Conservation (phyloP, 2,113 vertebrate genomes). For the Heteronetta atricapilla region DNA sequence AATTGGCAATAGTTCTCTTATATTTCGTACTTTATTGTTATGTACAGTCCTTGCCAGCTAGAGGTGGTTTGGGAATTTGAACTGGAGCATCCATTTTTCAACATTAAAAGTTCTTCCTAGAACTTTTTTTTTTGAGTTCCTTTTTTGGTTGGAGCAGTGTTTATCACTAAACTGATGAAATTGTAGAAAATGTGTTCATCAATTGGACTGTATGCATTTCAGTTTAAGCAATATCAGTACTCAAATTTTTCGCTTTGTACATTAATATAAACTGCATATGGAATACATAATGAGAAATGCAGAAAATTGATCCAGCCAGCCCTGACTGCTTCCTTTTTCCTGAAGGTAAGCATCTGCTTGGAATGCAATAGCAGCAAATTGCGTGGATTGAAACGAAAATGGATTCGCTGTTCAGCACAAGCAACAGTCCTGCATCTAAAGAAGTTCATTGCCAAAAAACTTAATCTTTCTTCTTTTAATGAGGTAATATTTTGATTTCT, state of each 20-base stretch:
- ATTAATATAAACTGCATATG: background rate
- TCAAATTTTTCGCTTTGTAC: background rate
- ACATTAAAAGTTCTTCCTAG: background rate
- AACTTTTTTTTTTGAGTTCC: background rate
- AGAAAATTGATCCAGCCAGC: background rate
- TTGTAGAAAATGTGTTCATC: background rate
- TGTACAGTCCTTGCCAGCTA: background rate
- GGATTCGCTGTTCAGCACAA: conserved; percentile 98
- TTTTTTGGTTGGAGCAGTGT: background rate
- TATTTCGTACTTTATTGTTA: background rate
- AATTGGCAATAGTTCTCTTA: background rate
- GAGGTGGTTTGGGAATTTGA: background rate
- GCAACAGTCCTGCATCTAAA: conserved; percentile 98
- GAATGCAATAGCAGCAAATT: conserved; percentile 99
- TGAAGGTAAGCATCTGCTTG: conserved; percentile 97
- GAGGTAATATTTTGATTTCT: conserved; percentile 82
- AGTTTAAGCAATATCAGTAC: background rate
- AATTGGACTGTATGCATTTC: background rate
- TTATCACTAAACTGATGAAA: background rate
- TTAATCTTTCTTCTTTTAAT: conserved; percentile 97
- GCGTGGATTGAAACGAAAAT: conserved; percentile 94
- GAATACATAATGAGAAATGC: background rate
- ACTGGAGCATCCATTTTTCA: background rate
- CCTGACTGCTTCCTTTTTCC: background rate
- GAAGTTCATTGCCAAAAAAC: conserved; percentile 99